These are phyloP conservation scores for Gonioctena quinquepunctata DNA, from an alignment of 1,140 invertebrate species.

Conservation along the genomic window DNA sequence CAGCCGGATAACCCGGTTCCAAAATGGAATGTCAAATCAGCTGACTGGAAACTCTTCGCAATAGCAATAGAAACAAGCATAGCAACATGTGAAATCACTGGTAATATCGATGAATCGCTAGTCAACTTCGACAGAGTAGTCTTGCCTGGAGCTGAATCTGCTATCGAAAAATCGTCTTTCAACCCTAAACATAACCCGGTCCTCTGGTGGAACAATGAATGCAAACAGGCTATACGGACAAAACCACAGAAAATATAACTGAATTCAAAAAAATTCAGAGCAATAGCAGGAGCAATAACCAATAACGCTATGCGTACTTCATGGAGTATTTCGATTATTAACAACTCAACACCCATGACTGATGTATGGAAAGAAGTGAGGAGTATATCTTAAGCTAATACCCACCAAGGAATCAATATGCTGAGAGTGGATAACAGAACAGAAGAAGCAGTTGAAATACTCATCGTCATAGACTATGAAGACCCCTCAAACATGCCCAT, in stretches of 20 bases:
- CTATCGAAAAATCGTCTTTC: neutral
- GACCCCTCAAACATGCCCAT: neutral
- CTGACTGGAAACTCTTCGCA: neutral
- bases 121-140: neutral
- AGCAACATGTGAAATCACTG: neutral
- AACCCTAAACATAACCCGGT: neutral
- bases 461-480: neutral
- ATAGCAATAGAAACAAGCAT: neutral
- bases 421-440: neutral
- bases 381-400: neutral
- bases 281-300: neutral
- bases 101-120: neutral
- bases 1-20: too few species aligned
- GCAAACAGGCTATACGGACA: neutral
- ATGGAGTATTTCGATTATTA: neutral
- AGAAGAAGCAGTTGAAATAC: neutral
- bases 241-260: neutral
- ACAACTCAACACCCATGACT: neutral
- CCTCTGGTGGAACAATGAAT: slow-evolving; percentile 14
- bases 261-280: slow-evolving; percentile 13
- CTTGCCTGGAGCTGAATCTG: neutral
- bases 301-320: neutral
- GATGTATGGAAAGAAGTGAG: neutral
- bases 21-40: neutral
- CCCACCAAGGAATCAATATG: neutral